Evolutionary conservation across 2,797 vertebrate genomes (phyloP), one percentile per base, ranked within the genome.

Genomic region (Lates japonicus): DNA sequence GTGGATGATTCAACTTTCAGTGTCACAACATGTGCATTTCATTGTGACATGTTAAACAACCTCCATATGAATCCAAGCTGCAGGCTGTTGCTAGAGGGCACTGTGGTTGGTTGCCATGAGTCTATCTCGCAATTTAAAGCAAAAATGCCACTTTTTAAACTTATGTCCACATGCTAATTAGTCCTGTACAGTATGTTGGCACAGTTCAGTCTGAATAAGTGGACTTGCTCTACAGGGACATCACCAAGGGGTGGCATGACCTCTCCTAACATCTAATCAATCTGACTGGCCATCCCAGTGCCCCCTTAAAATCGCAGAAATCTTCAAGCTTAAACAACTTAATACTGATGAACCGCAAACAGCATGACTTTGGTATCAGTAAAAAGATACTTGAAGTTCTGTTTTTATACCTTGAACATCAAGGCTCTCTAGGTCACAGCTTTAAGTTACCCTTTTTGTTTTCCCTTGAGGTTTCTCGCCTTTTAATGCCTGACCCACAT

Each of bases 1-100:
- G 51, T 2, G 80, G 90, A 91, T 89, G 90, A 84, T 61, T 71
- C 59, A 83, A 55, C 90, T 91, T 92, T 92, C 91, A 88, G 81
- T 81, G 84, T 88, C 89, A 81, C 89, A 88, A 92, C 22, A 39
- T 58, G 76, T 82, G 84, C 80, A 82, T 70, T 88, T 88, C 59
- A 81, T 90, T 92, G 91, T 88, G 92, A 90, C 86, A 69, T 83
- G 88, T 81, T 57, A 39, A 80, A 76, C 70, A 70, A 39, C 49
- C 33, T 73, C 54, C 63, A 70, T 73, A 48, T 79, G 67, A 80
- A 80, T 7, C 79, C 64, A 29, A 54, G 42, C 63, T 75, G 61
- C 71, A 80, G 71, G 70, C 77, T 87, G 78, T 72, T 86, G 83
- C 74, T 82, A 54, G 39, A 84, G 67, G 74, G 63, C 58, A 72